These are phyloP conservation scores for Syncerus caffer DNA, from an alignment of 2,797 vertebrate species.

Conservation along the genomic window DNA sequence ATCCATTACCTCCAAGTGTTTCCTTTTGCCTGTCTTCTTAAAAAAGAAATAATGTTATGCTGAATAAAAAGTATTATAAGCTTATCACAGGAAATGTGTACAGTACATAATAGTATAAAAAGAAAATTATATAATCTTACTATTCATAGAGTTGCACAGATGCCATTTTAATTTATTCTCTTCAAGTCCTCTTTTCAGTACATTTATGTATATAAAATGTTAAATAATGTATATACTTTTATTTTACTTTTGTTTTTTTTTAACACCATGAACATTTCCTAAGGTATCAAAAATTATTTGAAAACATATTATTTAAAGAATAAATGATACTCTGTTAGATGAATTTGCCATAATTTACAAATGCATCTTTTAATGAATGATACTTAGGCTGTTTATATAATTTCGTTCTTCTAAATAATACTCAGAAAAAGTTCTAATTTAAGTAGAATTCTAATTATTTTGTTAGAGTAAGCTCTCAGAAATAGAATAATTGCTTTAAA, in stretches of 20 bases:
- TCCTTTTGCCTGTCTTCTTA: background rate
- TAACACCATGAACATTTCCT: background rate
- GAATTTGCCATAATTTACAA: background rate
- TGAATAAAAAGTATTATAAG: background rate
- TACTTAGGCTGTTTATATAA: background rate
- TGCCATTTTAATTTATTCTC: constrained; percentile 1
- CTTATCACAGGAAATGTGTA: background rate
- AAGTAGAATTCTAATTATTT: background rate
- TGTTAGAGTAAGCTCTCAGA: background rate
- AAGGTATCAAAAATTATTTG: background rate
- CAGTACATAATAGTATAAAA: background rate
- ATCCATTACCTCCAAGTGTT: background rate
- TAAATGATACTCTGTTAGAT: background rate
- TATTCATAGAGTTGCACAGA: background rate
- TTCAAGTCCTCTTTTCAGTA: background rate
- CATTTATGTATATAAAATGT: background rate
- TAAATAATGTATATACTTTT: background rate
- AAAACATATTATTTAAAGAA: background rate
- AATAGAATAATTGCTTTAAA: constrained; percentile 15
- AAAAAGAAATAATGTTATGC: background rate
- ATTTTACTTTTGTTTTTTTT: background rate
- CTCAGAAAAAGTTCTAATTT: background rate
- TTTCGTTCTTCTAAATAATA: constrained; percentile 7
- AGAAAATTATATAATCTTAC: background rate
- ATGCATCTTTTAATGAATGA: background rate